Evolutionary conservation across 2,888 invertebrate genomes (phyloP), one percentile per base, ranked within the genome.

Genomic region (Coleophora flavipennella): DNA sequence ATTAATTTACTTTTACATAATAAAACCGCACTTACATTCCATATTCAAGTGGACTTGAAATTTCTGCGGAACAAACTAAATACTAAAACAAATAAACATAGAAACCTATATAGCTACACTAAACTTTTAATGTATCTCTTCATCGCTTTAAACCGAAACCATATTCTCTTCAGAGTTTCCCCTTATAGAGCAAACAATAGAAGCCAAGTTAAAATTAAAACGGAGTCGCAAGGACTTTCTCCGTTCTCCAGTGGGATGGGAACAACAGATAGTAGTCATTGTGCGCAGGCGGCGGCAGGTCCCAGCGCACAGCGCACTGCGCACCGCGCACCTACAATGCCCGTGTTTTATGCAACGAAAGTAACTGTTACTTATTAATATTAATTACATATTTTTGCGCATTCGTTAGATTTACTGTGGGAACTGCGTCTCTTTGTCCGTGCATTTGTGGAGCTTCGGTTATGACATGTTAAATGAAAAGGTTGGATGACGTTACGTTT

Each of bases 311-410:
- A 33, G 32, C 10, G n/a, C 8, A 35, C 11, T 33, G 36, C 36
- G 13, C 8, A n/a, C 26, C 2, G 1, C 1, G 2, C n/a, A 4
- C 29, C 12, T 25, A 39, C 39, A 39, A 39, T 43, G 39, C 34
- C 3, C 48, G 55, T 54, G 59, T 58, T 78, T 76, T 75, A 75
- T 74, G 76, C 68, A 79, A 79, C 45, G 75, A 76, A 78, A 78
- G 73, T 76, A 61, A 74, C 59, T 58, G 64, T 68, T 64, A 59
- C 55, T 60, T 46, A 53, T 35, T 43, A 43, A 43, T 46, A 53
- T 35, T 43, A 43, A 43, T 43, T 43, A 43, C 43, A 43, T 43
- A 51, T 55, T 49, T 56, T 42, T 49, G 20, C 20, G 3, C 20
- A 20, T 6, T 20, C 20, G 20, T 20, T 20, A 6, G 20, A 20